Conservation (phyloP, 2,888 invertebrate species). For the Megamerina dolium region DNA sequence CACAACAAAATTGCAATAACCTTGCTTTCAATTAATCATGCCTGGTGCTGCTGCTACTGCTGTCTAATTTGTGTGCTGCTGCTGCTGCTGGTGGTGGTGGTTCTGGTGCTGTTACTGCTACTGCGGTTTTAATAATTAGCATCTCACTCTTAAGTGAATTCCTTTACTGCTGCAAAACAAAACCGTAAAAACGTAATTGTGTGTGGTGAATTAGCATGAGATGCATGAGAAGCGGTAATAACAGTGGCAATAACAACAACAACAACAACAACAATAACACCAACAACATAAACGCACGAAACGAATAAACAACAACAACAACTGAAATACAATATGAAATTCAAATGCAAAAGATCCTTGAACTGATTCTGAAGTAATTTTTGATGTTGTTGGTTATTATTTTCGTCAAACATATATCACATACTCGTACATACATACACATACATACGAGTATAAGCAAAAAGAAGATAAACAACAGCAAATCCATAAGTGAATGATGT, state of each 20-base stretch:
- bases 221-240: background rate
- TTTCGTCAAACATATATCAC: too few species aligned
- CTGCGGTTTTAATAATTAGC: background rate
- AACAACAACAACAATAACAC: background rate
- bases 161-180: background rate
- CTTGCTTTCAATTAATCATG: constrained; percentile 12
- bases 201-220: background rate
- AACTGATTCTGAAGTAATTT: constrained; percentile 5
- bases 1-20: constrained; percentile 6
- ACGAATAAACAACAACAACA: background rate
- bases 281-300: constrained; percentile 1
- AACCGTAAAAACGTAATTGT: constrained; percentile 1
- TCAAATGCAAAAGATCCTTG: constrained; percentile 5
- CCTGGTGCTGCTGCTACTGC: background rate
- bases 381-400: background rate
- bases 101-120: background rate
- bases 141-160: too few species aligned
- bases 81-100: background rate
- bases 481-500: too few species aligned
- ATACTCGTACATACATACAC: too few species aligned
- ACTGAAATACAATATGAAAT: constrained; percentile 6
- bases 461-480: too few species aligned
- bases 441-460: too few species aligned
- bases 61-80: background rate
- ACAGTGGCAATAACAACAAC: background rate